Conservation (phyloP, 2,797 vertebrate genomes). For the Pelobates cultripes region DNA sequence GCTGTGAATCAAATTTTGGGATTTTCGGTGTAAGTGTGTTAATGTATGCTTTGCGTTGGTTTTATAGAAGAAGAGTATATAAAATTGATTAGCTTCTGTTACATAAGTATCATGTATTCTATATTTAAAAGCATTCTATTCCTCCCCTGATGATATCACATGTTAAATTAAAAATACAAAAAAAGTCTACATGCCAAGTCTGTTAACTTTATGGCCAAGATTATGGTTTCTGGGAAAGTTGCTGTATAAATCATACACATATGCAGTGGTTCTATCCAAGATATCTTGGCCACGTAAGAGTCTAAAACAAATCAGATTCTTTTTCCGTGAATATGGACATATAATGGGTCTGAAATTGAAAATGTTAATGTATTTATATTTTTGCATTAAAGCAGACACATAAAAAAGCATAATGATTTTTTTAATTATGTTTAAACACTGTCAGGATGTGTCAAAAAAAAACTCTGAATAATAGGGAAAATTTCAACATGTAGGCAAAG, state of each 20-base stretch:
- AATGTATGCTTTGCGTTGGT: too few relatives aligned
- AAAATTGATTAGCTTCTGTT: too few relatives aligned
- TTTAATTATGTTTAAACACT: too few relatives aligned
- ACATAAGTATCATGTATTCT: constrained; percentile 7
- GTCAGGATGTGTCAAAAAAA: too few relatives aligned
- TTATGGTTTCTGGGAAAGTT: constrained; percentile 37
- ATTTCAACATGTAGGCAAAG: too few relatives aligned
- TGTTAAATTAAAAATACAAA: constrained; percentile 18
- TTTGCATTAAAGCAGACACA: neutral
- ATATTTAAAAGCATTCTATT: constrained; percentile 3
- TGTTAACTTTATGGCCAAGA: constrained; percentile 24
- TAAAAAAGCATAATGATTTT: constrained; percentile 13
- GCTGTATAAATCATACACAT: constrained; percentile 41
- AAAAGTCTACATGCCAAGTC: constrained; percentile 28
- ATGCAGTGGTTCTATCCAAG: constrained; percentile 36
- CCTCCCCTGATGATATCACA: constrained; percentile 23
- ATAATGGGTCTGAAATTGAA: neutral
- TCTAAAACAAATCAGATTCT: constrained; percentile 30
- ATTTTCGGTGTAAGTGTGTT: too few relatives aligned
- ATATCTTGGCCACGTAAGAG: constrained; percentile 32
- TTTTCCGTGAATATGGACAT: constrained; percentile 19
- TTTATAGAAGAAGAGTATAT: too few relatives aligned
- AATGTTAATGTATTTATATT: constrained; percentile 11
- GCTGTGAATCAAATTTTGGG: too few relatives aligned
- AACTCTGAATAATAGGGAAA: too few relatives aligned